Evolutionary conservation across 1,140 invertebrate species (phyloP), one percentile per base, ranked within the genome.

Genomic region (Brachionus rotundiformis): DNA sequence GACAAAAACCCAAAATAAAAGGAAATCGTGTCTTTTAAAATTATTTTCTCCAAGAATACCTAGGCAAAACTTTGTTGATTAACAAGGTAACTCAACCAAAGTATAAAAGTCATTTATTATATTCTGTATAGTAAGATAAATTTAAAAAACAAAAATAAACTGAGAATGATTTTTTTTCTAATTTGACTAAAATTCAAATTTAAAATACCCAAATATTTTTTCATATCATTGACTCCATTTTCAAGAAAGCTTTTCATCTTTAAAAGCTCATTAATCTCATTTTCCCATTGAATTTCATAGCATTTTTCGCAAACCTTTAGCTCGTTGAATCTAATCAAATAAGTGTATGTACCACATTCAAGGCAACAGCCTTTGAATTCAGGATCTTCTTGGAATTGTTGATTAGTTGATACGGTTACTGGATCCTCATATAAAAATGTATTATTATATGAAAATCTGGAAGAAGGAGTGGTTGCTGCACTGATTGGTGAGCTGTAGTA

Each of bases 221-320:
- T 54, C 16, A 79, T 25, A 19, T 79, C 76, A 39, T 19, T 27
- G 5, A 79, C 76, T 25, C 76, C 47, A 59, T 54, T 59, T 63
- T 79, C 76, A 39, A 79, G 47, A 31, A 59, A 63, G 16, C 29
- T 59, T 63, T 79, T 79, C 47, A 59, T 59, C n/a, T 79, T 79
- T 11, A 79, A n/a, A 41, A 79, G 76, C 76, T 79, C 76, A 10
- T 79, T 79, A 16, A 79, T 54, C 16, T 79, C 76, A 54, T 59
- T 63, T 79, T 79, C 31, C 76, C 76, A 79, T 54, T 79, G 76
- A 19, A 59, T 79, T 33, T 79, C 44, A 19, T 59, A 39, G 29
- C 76, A 79, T 33, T 59, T 54, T 25, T 79, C 76, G 27, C 76
- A 79, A 13, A 79, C 25, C 4, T 59, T 25, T 27, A 79, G 23